Evolutionary conservation across 2,888 invertebrate species (phyloP).

Genomic region (Cryptosula pallasiana): DNA sequence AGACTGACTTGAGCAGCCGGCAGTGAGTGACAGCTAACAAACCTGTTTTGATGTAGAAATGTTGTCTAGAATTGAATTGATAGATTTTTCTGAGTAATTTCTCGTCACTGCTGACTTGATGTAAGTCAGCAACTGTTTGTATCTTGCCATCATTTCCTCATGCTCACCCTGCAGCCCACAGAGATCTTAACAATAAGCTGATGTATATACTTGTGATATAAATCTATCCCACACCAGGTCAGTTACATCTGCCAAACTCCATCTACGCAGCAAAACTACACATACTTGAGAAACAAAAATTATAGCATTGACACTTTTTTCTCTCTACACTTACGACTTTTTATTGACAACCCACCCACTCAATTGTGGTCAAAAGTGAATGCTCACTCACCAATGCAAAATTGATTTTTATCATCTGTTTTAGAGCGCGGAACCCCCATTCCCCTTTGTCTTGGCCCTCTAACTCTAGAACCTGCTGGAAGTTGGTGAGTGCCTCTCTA

Average conservation of each 20-base stretch:
- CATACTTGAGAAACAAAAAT: too few relatives aligned
- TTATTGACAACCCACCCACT: too few relatives aligned
- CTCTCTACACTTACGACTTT: too few relatives aligned
- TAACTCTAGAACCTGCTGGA: slow-evolving; percentile 78
- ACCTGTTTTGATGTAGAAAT: slow-evolving; percentile 99
- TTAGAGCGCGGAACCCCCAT: slow-evolving; percentile 99
- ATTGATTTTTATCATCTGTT: slow-evolving; percentile 99
- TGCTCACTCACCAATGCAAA: slow-evolving; percentile 91
- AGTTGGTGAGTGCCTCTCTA: slow-evolving; percentile 80
- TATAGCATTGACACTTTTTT: too few relatives aligned
- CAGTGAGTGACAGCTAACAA: too few relatives aligned
- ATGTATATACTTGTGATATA: too few relatives aligned
- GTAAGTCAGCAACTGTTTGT: slow-evolving; percentile 92
- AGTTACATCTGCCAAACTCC: too few relatives aligned
- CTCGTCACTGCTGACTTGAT: slow-evolving; percentile 98
- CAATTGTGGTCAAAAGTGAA: too few relatives aligned
- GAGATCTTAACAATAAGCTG: too few relatives aligned
- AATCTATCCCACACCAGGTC: too few relatives aligned
- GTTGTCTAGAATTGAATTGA: slow-evolving; percentile 97
- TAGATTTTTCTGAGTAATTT: slow-evolving; percentile 98
- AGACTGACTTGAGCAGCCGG: too few relatives aligned
- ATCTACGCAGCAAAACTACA: too few relatives aligned
- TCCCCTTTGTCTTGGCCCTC: slow-evolving; percentile 98
- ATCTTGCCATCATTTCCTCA: slow-evolving; percentile 89
- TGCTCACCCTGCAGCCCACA: slow-evolving; percentile 74